phyloP scores from a whole-genome alignment of 2,888 invertebrate genomes.

The Pseudolycoriella hygida region DNA sequence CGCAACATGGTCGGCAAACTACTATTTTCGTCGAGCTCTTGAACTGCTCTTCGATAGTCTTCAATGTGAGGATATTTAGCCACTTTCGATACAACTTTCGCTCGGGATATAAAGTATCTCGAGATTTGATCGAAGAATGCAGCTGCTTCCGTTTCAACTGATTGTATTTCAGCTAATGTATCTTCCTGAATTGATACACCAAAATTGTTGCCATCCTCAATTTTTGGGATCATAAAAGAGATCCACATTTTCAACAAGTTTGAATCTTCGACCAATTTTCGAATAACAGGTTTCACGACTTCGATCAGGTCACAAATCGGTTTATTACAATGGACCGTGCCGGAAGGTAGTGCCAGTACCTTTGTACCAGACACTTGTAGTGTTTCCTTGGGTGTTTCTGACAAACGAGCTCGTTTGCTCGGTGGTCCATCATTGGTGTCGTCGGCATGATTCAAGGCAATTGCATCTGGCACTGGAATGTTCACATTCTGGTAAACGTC shows the following conservation, averaged over 20 bases:
- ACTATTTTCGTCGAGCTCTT: slow-evolving; percentile 90
- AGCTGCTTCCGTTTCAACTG: slow-evolving; percentile 93
- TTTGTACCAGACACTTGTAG: slow-evolving; percentile 34
- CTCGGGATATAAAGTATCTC: slow-evolving; percentile 80
- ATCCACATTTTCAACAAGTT: slow-evolving; percentile 51
- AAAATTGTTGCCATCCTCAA: slow-evolving; percentile 99
- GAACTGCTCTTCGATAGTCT: slow-evolving; percentile 84
- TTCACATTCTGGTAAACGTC: slow-evolving; percentile 71
- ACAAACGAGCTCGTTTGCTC: slow-evolving; percentile 36
- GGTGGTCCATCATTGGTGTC: slow-evolving; percentile 36
- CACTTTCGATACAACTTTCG: slow-evolving; percentile 71
- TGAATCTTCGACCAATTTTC: slow-evolving; percentile 87
- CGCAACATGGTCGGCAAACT: no score
- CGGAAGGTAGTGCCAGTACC: slow-evolving; percentile 64
- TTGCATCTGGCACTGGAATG: slow-evolving; percentile 75
- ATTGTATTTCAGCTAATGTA: slow-evolving; percentile 90
- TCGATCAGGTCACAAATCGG: slow-evolving; percentile 74
- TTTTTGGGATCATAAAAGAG: slow-evolving; percentile 55
- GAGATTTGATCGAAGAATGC: slow-evolving; percentile 97
- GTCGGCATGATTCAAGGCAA: slow-evolving; percentile 31
- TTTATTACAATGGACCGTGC: slow-evolving; percentile 76
- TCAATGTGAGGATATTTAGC: slow-evolving; percentile 96
- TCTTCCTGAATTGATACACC: slow-evolving; percentile 98
- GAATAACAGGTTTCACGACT: slow-evolving; percentile 87
- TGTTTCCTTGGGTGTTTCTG: slow-evolving; percentile 14